phyloP scores from a whole-genome alignment of 2,113 vertebrate genomes.

The Puntigrus tetrazona region DNA sequence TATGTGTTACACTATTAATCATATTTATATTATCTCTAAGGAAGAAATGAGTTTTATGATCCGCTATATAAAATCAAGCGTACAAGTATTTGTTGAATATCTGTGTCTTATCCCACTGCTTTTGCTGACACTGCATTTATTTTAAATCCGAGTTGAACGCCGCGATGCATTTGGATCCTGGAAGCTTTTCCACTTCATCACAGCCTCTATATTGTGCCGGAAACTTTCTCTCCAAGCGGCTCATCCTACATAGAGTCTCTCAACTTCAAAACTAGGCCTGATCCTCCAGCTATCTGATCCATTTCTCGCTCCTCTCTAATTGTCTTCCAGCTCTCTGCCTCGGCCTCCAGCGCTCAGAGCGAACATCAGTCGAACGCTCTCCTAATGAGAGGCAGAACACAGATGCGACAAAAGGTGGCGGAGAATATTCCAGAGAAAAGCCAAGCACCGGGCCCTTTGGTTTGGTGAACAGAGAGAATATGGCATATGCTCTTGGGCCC shows the following conservation, averaged over 20 bases:
- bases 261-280: constrained; percentile 45
- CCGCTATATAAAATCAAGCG: background rate
- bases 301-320: constrained; percentile 64
- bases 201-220: background rate
- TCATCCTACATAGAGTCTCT: background rate
- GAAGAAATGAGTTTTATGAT: background rate
- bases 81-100: background rate
- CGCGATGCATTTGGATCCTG: background rate
- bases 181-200: background rate
- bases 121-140: background rate
- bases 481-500: constrained; percentile 77
- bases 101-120: background rate
- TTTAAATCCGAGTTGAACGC: background rate
- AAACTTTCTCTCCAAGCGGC: background rate
- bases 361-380: constrained; percentile 75
- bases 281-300: constrained; percentile 66
- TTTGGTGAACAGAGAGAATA: constrained; percentile 76
- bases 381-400: constrained; percentile 69
- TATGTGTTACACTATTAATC: too few species aligned
- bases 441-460: constrained; percentile 71
- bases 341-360: constrained; percentile 71
- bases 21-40: background rate
- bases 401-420: constrained; percentile 78
- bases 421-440: constrained; percentile 67
- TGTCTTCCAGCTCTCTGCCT: constrained; percentile 72